Evolutionary conservation across 23 tunicate genomes (phyloP), one percentile per base, ranked within the genome.

Genomic region (Aplidium turbinatum): DNA sequence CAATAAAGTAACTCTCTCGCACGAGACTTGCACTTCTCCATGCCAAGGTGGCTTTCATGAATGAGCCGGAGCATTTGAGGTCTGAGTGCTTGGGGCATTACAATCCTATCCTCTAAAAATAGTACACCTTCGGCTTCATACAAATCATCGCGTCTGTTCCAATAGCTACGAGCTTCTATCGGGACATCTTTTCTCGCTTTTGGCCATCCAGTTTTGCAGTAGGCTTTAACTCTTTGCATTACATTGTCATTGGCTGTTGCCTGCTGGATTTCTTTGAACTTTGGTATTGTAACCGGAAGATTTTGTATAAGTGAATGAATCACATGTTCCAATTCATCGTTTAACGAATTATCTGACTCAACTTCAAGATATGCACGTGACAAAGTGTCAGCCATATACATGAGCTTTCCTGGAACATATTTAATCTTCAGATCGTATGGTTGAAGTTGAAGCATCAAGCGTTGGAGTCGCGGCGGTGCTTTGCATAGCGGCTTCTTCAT

Each of bases 21-120:
- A n/a, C 80, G 61, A 2, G 66, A 25, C 52, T 82, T 82, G 63
- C 80, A 63, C 35, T 82, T 82, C 30, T 58, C 58, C 33, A 73
- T 64, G 39, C 87, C 87, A 21, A 82, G 45, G 36, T 73, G 80
- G 23, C 62, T 45, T 70, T 81, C 70, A 45, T 81, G 86, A 58
- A 81, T 70, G 11, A 70, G 61, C 21, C 23, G 35, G 39, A 57
- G 56, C 81, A 75, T 81, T 32, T 70, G 31, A 20, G 31, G 16
- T 45, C 31, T 72, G 21, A 22, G 73, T 2, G 39, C 9, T 18
- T 4, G 3, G 5, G 38, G 77, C 24, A 38, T 63, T 4, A 51
- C 47, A 54, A 82, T 82, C 22, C 80, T 61, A n/a, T 61, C 31
- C 23, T 63, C 35, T 50, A 57, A 33, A 38, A 82, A 73, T 27